Percentiles rank a stretch among this genome's conserved stretches.
phyloP scores from a whole-genome alignment of 2,113 vertebrate genomes.

The Malurus alboscapulatus region DNA sequence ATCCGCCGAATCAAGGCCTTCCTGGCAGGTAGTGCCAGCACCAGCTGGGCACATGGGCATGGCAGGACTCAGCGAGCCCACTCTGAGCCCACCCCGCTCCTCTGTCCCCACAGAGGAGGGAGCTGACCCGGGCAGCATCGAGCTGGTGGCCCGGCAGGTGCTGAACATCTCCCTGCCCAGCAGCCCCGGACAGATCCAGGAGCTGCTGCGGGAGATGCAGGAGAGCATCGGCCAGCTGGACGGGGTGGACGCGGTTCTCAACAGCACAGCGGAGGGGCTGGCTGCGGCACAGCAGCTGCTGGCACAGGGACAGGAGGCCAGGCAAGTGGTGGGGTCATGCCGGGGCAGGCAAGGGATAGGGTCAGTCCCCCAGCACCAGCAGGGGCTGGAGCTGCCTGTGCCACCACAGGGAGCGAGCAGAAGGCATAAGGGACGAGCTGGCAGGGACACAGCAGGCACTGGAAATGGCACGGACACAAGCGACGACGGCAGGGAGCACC shows the following conservation, averaged over 20 bases:
- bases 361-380: background rate
- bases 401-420: constrained; percentile 66
- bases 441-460: constrained; percentile 61
- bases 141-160: constrained; percentile 80
- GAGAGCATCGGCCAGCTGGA: constrained; percentile 74
- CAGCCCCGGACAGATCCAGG: constrained; percentile 64
- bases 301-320: constrained; percentile 70
- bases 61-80: accelerated
- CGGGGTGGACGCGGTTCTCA: constrained; percentile 71
- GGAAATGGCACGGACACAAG: constrained; percentile 54
- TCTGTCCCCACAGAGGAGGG: constrained; percentile 77
- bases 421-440: constrained; percentile 63
- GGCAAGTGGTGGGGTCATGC: constrained; percentile 38
- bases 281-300: constrained; percentile 72
- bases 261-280: constrained; percentile 71
- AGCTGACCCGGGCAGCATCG: constrained; percentile 84
- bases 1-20: constrained; percentile 84
- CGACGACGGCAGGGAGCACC: constrained; percentile 44
- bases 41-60: accelerated
- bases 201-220: constrained; percentile 74
- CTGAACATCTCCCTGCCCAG: constrained; percentile 80
- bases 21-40: constrained; percentile 73
- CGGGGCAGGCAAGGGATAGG: too few relatives aligned
- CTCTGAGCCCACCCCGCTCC: background rate
- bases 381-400: background rate